These are phyloP conservation scores for Drosophila dunni DNA, from an alignment of 1,140 invertebrate genomes.

Conservation along the genomic window DNA sequence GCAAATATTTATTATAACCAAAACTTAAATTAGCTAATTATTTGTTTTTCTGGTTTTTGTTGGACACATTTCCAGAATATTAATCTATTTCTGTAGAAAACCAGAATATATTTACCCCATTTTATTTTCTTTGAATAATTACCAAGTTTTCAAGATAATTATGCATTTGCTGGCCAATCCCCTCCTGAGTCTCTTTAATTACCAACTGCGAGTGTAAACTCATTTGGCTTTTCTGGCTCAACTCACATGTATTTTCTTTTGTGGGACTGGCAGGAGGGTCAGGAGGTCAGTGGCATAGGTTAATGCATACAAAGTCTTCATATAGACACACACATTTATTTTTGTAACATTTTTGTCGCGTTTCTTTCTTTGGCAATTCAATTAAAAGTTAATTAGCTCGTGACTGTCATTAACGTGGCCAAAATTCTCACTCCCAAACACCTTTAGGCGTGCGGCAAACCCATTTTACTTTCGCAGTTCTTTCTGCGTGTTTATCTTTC, in stretches of 20 bases:
- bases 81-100: too few relatives aligned
- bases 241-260: background rate
- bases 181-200: slow-evolving; percentile 6
- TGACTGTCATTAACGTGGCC: slow-evolving; percentile 46
- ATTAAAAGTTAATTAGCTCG: slow-evolving; percentile 72
- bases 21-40: too few relatives aligned
- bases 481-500: slow-evolving; percentile 3
- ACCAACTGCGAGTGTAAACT: background rate
- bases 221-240: slow-evolving; percentile 4
- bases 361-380: slow-evolving; percentile 54
- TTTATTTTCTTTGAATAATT: too few relatives aligned
- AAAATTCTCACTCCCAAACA: background rate
- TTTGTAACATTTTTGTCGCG: slow-evolving; percentile 31
- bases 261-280: background rate
- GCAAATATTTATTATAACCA: too few relatives aligned
- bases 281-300: slow-evolving; percentile 11
- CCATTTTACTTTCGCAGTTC: slow-evolving; percentile 4
- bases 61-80: too few relatives aligned
- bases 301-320: slow-evolving; percentile 29
- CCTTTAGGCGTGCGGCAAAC: slow-evolving; percentile 9
- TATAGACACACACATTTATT: slow-evolving; percentile 28
- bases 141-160: background rate
- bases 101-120: too few relatives aligned
- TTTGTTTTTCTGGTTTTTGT: too few relatives aligned
- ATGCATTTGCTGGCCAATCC: background rate